Evolutionary conservation across 2,888 invertebrate species (phyloP), one percentile per base, ranked within the genome.

Genomic region (Argyra leucocephala): DNA sequence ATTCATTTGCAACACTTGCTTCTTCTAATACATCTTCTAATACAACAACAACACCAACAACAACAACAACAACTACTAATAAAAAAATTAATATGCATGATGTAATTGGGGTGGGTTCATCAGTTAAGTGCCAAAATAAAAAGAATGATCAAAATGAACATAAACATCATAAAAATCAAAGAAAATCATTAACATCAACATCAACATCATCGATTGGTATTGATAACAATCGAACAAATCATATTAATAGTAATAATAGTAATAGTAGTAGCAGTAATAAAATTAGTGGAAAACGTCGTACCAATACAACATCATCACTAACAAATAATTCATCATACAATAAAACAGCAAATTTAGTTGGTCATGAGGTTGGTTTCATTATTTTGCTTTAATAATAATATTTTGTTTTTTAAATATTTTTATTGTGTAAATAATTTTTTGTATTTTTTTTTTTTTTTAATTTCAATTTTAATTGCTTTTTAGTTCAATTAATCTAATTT

Each of bases 171-270:
- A 37, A 12, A 9, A 37, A 37, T 37, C 37, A 37, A 37, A 37
- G 15, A 15, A 37, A 37, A 75, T 63, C 75, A 74, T 66, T 75
- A 73, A 68, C 74, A 76, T 68, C 75, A 73, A 3, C 73, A 76
- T 66, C 58, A 58, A 58, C 69, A 69, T 66, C 69, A 72, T 60
- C 70, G 72, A 37, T 37, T 37, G 15, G 15, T 37, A 37, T 37
- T 5, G 37, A 37, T 10, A 37, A 37, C 12, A 37, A 15, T 37
- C 6, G 37, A 37, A 9, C 37, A 37, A 37, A 37, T 37, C 26
- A 37, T 37, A 37, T 15, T 37, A 37, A 37, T 12, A 37, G n/a
- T n/a, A n/a, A n/a, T n/a, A n/a, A n/a, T n/a, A n/a, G n/a, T n/a
- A n/a, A n/a, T n/a, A n/a, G n/a, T n/a, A n/a, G 15, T 37, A 37